A percentile compares a stretch with the other conserved stretches of the same genome.
phyloP scores from a whole-genome alignment of 1,140 invertebrate species.

The Marisa cornuarietis region DNA sequence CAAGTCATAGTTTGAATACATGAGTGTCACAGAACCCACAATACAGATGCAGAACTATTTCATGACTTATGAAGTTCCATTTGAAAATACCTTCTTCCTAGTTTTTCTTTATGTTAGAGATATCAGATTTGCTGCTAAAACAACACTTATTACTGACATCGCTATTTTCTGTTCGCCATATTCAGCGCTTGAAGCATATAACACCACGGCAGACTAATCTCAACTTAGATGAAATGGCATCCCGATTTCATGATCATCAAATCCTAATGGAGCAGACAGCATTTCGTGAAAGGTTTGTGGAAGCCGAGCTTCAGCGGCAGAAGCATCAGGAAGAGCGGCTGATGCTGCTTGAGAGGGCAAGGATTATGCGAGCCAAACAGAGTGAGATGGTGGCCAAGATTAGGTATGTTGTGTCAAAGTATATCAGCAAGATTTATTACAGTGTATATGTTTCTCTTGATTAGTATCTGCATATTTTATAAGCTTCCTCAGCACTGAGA shows the following conservation, averaged over 20 bases:
- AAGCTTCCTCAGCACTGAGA: neutral
- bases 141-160: neutral
- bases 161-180: neutral
- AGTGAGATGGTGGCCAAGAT: constrained; percentile 66
- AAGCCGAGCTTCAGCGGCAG: constrained; percentile 54
- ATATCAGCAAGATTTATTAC: too few relatives aligned
- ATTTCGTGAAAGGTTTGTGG: constrained; percentile 60
- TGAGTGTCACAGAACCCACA: too few relatives aligned
- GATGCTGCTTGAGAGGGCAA: constrained; percentile 54
- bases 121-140: neutral
- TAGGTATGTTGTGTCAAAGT: constrained; percentile 49
- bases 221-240: constrained; percentile 57
- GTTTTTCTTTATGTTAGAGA: neutral
- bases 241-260: constrained; percentile 62
- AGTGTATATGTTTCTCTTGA: too few relatives aligned
- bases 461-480: neutral
- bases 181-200: constrained; percentile 62
- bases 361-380: constrained; percentile 54
- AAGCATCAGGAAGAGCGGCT: constrained; percentile 57
- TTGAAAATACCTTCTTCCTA: too few relatives aligned
- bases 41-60: too few relatives aligned
- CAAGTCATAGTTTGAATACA: too few relatives aligned
- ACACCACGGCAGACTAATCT: constrained; percentile 65
- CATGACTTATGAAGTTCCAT: too few relatives aligned
- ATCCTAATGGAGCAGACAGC: constrained; percentile 62